Evolutionary conservation across 2,888 invertebrate genomes (phyloP).

Genomic region (Chaetogeoica ovagalla): DNA sequence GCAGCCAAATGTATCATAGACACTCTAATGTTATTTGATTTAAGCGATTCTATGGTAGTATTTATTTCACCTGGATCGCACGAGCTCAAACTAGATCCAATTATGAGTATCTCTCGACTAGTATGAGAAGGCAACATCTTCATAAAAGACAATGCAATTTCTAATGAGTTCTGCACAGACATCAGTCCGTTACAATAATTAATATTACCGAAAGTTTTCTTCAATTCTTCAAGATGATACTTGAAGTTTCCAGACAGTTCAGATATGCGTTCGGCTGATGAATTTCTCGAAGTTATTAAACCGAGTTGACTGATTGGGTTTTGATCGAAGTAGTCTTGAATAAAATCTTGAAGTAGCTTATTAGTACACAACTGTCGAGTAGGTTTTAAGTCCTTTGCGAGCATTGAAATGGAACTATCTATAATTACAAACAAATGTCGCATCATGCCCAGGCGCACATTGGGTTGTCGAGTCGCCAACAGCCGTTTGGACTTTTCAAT

Average conservation of each 20-base stretch:
- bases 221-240: conserved; percentile 72
- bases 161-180: conserved; percentile 92
- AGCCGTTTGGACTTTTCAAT: conserved; percentile 79
- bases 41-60: conserved; percentile 76
- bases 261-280: conserved; percentile 88
- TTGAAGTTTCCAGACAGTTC: conserved; percentile 86
- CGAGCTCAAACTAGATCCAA: conserved; percentile 92
- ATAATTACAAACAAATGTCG: conserved; percentile 88
- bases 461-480: conserved; percentile 32
- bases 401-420: conserved; percentile 94
- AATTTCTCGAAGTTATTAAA: conserved; percentile 85
- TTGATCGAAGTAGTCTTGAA: conserved; percentile 97
- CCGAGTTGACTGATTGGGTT: conserved; percentile 98
- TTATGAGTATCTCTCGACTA: conserved; percentile 87
- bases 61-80: conserved; percentile 95
- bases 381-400: conserved; percentile 92
- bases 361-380: conserved; percentile 82
- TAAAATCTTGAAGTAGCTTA: conserved; percentile 87
- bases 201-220: conserved; percentile 55
- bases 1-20: conserved; percentile 95
- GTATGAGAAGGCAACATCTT: conserved; percentile 91
- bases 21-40: conserved; percentile 82
- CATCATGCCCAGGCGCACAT: conserved; percentile 95
- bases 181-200: conserved; percentile 81
- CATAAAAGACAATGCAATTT: conserved; percentile 81